Evolutionary conservation across 1,140 invertebrate genomes (phyloP), one percentile per base, ranked within the genome.

Genomic region (Zaprionus vittiger): DNA sequence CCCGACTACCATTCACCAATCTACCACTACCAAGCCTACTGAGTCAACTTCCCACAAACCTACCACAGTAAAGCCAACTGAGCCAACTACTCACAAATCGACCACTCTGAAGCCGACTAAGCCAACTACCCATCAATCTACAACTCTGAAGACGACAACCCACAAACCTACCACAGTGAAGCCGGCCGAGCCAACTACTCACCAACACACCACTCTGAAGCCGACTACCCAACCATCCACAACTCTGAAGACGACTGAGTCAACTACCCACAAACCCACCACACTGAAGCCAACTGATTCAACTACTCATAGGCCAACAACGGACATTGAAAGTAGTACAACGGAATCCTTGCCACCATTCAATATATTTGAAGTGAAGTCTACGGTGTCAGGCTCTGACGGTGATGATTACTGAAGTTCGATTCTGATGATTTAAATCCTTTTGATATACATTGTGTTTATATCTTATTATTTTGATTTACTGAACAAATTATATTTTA

Each of bases 261-360:
- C 73, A n/a, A 64, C 62, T 0, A 54, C 63, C 12, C 5, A 44
- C 20, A 55, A 63, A 11, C 26, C 37, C 5, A 69, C 72, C 3
- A 37, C 69, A 12, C n/a, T 24, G 22, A 14, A 52, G 38, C 49
- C 49, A 55, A 41, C 47, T n/a, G 31, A 54, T 0, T 20, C 72
- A 26, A 69, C 65, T 34, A 24, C 28, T 12, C 4, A 17, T 2
- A 62, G 22, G 20, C 49, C 49, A n/a, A 57, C 56, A 20, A 38
- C 57, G 9, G 1, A 22, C 5, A 5, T 11, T 20, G 44, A 17
- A 0, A 11, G 44, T 12, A 52, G 47, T 56, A 69, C 67, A 22
- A 52, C 67, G 4, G 24, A 38, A 1, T 68, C 79, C 0, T 20
- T 81, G 2, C 79, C 79, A 11, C 79, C 79, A 3, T 81, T 80